phyloP scores from a whole-genome alignment of 2,797 vertebrate genomes.

The Monodelphis domestica region DNA sequence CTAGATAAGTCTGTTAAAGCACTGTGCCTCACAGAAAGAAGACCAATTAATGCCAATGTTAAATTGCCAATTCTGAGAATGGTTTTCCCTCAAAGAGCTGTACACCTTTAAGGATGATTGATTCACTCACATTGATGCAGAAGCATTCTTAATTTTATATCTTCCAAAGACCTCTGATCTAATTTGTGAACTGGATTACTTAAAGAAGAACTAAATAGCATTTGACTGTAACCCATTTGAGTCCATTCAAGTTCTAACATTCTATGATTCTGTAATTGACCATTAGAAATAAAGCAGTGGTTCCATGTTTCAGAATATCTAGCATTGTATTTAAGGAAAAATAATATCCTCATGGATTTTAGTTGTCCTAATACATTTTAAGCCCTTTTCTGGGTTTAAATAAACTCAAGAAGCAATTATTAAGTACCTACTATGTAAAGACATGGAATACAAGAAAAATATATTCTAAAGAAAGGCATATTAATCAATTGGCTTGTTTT shows the following conservation, averaged over 20 bases:
- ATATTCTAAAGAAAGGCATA: background rate
- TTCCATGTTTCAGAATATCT: background rate
- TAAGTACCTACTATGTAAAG: background rate
- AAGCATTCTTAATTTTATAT: conserved; percentile 19
- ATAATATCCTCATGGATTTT: background rate
- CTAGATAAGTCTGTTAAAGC: background rate
- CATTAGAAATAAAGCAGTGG: background rate
- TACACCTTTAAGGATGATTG: conserved; percentile 39
- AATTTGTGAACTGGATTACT: conserved; percentile 2
- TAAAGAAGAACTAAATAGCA: background rate
- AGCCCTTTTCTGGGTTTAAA: background rate
- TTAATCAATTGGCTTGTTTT: background rate
- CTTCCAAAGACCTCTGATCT: conserved; percentile 9
- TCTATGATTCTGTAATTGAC: background rate
- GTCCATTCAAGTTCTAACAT: background rate
- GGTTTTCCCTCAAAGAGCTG: background rate
- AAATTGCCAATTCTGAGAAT: conserved; percentile 16
- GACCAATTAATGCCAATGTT: background rate
- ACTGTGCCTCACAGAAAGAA: background rate
- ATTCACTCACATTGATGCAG: conserved; percentile 30
- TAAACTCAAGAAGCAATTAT: background rate
- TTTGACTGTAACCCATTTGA: background rate
- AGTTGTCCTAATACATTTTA: background rate
- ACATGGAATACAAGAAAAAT: background rate
- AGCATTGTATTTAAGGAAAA: background rate